Percentiles rank a stretch among this genome's conserved stretches.
Evolutionary conservation across 2,113 vertebrate genomes (phyloP).

Genomic region (Oostethus manadensis): DNA sequence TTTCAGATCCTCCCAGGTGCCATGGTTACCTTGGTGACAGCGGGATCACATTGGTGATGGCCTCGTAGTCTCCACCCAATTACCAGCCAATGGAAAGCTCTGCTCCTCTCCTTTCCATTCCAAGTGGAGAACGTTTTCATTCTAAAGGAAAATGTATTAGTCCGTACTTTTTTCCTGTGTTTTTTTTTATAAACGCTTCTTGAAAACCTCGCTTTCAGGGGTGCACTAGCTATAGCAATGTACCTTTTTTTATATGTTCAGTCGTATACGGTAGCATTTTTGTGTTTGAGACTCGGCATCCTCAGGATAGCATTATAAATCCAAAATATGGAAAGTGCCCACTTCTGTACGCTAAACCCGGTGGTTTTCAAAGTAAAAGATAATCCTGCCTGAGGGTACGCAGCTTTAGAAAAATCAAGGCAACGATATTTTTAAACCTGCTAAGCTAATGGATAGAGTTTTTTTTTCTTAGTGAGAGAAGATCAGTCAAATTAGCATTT

Average conservation of each 20-base stretch:
- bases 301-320: conserved; percentile 30
- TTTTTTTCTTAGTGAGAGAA: too few species aligned
- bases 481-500: too few species aligned
- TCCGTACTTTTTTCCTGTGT: conserved; percentile 26
- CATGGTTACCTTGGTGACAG: conserved; percentile 44
- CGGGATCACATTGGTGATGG: conserved; percentile 28
- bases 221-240: conserved; percentile 12
- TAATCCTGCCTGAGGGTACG: too few species aligned
- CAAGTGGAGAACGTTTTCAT: too few species aligned
- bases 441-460: too few species aligned
- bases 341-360: conserved; percentile 32
- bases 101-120: conserved; percentile 31
- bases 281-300: conserved; percentile 14
- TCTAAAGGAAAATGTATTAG: conserved; percentile 48
- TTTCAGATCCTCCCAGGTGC: conserved; percentile 61
- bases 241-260: conserved; percentile 21
- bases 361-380: too few species aligned
- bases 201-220: conserved; percentile 14
- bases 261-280: conserved; percentile 20
- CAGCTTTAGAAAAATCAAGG: too few species aligned
- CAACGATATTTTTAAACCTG: too few species aligned
- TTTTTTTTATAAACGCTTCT: conserved; percentile 13
- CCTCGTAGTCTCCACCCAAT: conserved; percentile 17
- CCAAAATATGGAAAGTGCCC: conserved; percentile 30
- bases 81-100: conserved; percentile 34